Evolutionary conservation across 2,888 invertebrate species (phyloP).

Genomic region (Nebria brevicollis): DNA sequence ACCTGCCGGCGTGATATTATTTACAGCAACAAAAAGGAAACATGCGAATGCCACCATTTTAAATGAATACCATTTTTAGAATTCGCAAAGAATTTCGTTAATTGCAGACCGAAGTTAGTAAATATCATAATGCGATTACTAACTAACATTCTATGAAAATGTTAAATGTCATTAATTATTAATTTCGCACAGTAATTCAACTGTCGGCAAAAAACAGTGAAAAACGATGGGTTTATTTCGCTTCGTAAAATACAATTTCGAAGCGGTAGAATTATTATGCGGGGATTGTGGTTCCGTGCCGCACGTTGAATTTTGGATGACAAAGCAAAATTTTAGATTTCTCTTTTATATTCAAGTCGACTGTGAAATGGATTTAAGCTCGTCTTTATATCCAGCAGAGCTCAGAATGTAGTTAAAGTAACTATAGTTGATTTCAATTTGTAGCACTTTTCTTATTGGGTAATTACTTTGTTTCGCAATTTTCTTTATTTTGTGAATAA

Average conservation of each 20-base stretch:
- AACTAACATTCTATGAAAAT: background rate
- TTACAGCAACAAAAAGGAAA: too few relatives aligned
- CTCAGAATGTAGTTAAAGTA: background rate
- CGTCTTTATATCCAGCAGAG: background rate
- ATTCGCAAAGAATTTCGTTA: too few relatives aligned
- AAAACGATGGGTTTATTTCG: background rate
- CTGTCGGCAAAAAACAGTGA: background rate
- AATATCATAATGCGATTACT: background rate
- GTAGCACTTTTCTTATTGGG: background rate
- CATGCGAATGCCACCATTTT: too few relatives aligned
- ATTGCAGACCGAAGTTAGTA: background rate
- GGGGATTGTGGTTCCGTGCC: background rate
- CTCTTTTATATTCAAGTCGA: conserved; percentile 42
- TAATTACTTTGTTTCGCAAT: too few relatives aligned
- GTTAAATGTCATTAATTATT: background rate
- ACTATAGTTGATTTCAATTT: background rate
- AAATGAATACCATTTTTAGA: too few relatives aligned
- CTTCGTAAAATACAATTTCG: background rate
- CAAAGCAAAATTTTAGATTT: conserved; percentile 42
- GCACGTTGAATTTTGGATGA: conserved; percentile 35
- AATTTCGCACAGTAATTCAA: background rate
- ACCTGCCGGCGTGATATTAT: too few relatives aligned
- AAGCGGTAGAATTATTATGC: background rate
- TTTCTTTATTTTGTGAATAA: too few relatives aligned
- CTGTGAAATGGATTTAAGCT: conserved; percentile 46